These are phyloP conservation scores for Ganaspis sp. DNA, from an alignment of 1,140 invertebrate genomes.

Conservation along the genomic window DNA sequence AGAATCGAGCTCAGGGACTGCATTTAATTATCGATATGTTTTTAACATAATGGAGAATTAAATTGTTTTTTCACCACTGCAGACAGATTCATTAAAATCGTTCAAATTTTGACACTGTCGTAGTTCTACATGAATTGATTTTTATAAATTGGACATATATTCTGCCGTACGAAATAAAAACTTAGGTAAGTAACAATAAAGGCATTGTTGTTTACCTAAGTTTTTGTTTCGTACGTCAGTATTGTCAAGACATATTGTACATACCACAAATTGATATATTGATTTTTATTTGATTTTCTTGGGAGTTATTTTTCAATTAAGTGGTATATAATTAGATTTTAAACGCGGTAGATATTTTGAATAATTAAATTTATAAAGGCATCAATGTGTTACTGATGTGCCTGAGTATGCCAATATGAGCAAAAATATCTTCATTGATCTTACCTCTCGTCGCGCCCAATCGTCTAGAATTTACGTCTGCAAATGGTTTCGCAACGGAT, in stretches of 20 bases:
- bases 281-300: no score
- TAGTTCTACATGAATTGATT: no score
- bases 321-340: no score
- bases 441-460: slow-evolving; percentile 1
- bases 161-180: no score
- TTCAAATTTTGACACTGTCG: background rate
- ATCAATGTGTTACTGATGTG: background rate
- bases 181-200: no score
- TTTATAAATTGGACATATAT: no score
- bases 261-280: no score
- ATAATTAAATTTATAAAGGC: background rate
- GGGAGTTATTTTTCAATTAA: no score
- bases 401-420: slow-evolving; percentile 6
- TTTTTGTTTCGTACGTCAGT: no score
- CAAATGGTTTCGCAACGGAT: slow-evolving; percentile 4
- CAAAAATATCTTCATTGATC: slow-evolving; percentile 29
- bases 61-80: background rate
- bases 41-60: background rate
- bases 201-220: no score
- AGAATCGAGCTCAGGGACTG: slow-evolving; percentile 8
- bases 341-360: no score
- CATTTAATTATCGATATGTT: slow-evolving; percentile 20
- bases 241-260: no score
- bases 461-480: slow-evolving; percentile 26
- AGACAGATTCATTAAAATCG: background rate